Evolutionary conservation across 2,888 invertebrate species (phyloP).

Genomic region (Camponotus fellah): DNA sequence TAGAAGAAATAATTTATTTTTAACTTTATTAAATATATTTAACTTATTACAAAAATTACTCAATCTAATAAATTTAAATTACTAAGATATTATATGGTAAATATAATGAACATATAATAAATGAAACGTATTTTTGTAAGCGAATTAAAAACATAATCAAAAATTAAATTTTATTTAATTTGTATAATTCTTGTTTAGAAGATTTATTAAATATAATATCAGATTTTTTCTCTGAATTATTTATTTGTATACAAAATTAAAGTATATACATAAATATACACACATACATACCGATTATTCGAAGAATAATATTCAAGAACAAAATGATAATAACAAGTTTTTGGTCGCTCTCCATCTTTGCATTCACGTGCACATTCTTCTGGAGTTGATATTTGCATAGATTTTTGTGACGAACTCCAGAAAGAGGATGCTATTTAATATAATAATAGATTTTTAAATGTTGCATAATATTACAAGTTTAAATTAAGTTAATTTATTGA

Average conservation of each 20-base stretch:
- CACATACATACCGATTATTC: constrained; percentile 19
- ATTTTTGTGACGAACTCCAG: background rate
- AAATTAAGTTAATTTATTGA: background rate
- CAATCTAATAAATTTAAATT: background rate
- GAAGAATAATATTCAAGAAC: constrained; percentile 24
- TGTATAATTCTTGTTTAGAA: background rate
- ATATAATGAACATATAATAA: background rate
- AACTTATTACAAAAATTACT: too few relatives aligned
- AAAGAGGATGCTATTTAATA: background rate
- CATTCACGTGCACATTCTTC: constrained; percentile 32
- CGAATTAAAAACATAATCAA: background rate
- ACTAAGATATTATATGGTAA: background rate
- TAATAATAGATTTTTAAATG: background rate
- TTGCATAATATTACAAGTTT: background rate
- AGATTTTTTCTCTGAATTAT: background rate
- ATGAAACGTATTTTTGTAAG: background rate
- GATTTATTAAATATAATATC: background rate
- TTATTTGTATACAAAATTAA: background rate
- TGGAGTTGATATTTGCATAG: background rate
- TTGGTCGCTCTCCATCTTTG: background rate
- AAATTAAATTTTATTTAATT: background rate
- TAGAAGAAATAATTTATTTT: too few relatives aligned
- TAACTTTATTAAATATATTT: too few relatives aligned
- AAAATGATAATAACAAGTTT: constrained; percentile 24
- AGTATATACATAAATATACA: background rate